Conservation (phyloP, 1,140 invertebrate genomes). For the Pseudomyrmex cubaensis region DNA sequence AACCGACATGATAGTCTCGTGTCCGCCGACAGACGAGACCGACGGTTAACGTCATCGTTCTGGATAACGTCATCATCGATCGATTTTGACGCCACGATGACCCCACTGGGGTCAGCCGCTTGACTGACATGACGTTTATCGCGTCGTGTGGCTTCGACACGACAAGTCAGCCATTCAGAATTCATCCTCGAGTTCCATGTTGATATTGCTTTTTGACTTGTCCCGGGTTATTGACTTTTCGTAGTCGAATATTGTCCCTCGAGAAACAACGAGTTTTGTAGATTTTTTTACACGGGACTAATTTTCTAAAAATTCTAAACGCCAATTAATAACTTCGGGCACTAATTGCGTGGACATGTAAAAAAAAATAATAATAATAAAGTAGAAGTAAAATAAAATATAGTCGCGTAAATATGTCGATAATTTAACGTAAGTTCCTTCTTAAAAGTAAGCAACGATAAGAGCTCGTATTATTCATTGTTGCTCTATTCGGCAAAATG, state of each 20-base stretch:
- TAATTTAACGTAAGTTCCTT: neutral
- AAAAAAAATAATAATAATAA: neutral
- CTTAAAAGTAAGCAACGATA: neutral
- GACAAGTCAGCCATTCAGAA: constrained; percentile 67
- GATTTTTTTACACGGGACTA: neutral
- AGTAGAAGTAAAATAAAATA: neutral
- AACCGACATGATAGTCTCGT: constrained; percentile 27
- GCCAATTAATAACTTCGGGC: neutral
- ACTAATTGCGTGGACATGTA: neutral
- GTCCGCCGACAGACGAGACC: constrained; percentile 47
- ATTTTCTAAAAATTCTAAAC: neutral
- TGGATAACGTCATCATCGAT: constrained; percentile 66
- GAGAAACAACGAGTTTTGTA: neutral
- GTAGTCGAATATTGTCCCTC: neutral
- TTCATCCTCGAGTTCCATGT: constrained; percentile 54
- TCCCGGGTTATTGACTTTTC: constrained; percentile 25
- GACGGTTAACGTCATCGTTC: constrained; percentile 64
- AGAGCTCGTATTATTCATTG: constrained; percentile 36
- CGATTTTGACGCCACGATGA: constrained; percentile 59
- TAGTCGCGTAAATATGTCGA: neutral
- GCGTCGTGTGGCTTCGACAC: constrained; percentile 61
- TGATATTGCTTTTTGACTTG: constrained; percentile 31
- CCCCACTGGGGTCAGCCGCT: constrained; percentile 58
- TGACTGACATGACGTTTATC: constrained; percentile 73
- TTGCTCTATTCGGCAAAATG: constrained; percentile 40